Conservation (phyloP, 2,113 vertebrate species). For the Paralichthys olivaceus region DNA sequence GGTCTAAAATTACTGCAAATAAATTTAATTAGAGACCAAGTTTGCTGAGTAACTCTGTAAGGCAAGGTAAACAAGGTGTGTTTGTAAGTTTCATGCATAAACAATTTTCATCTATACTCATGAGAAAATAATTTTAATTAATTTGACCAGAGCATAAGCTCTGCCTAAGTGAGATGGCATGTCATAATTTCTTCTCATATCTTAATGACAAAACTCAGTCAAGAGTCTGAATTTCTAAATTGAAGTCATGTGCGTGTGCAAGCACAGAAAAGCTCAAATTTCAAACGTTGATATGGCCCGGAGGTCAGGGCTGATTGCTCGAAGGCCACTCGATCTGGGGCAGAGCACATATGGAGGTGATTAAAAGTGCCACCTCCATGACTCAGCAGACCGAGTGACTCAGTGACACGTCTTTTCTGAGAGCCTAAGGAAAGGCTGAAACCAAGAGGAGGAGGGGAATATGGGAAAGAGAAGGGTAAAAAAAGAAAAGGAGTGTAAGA, state of each 20-base stretch:
- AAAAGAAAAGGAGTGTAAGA: constrained; percentile 8
- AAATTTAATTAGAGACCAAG: constrained; percentile 29
- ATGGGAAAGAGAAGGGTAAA: constrained; percentile 15
- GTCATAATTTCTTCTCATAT: not conserved
- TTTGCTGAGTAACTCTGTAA: not conserved
- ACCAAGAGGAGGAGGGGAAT: constrained; percentile 6
- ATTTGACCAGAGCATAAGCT: not conserved
- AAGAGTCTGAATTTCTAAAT: not conserved
- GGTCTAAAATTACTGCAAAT: constrained; percentile 16
- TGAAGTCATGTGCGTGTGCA: constrained; percentile 10
- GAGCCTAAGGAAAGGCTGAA: constrained; percentile 8
- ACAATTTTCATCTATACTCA: not conserved
- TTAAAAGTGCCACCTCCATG: constrained; percentile 65
- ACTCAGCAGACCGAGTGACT: constrained; percentile 51
- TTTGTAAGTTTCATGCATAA: not conserved
- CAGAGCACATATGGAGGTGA: constrained; percentile 65
- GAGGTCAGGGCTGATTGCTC: constrained; percentile 62
- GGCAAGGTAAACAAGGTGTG: not conserved
- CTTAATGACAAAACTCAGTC: constrained; percentile 1
- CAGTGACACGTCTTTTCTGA: constrained; percentile 43
- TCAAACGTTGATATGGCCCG: constrained; percentile 42
- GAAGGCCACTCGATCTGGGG: constrained; percentile 41
- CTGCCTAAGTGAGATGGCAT: not conserved
- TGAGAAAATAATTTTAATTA: not conserved
- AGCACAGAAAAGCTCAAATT: constrained; percentile 1